Base-by-base conservation (phyloP, 2,888 invertebrate genomes). In the Endomychus coccineus region DNA sequence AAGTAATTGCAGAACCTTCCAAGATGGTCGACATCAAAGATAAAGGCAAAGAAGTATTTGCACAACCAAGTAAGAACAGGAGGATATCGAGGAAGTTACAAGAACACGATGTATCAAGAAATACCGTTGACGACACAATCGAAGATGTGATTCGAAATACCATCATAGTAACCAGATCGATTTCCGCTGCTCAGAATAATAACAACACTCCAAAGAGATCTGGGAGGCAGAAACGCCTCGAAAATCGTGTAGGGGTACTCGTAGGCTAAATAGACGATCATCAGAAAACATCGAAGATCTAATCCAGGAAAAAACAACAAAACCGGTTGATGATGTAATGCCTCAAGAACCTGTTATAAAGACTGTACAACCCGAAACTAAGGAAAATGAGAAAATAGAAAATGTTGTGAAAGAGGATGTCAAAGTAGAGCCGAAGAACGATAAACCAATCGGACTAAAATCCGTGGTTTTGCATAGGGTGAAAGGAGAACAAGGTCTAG, bases 101-200 rank as follows among this genome's bases (percentile, higher is more conserved):
- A 54, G 86, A 87, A 57, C 80, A 81, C 55, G 85, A 84, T 54
- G 78, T 77, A 30, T 77, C 76, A 45, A 73, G 84, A 40, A 84
- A 74, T 42, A 83, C 85, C 1, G 77, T 88, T 6, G 92, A 94
- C 58, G 90, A 89, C 51, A 78, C 86, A 9, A 90, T 91, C 45
- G 92, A 94, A 49, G 90, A 92, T 55, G 89, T 90, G 1, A 80
- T 89, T 2, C 79, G 86, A 47, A 83, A 84, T 40, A 68, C 75
- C 0, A 55, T 62, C 10, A n/a, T n/a, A n/a, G 61, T 70, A 48
- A 68, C 71, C 12, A 60, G 63, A 31, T 47, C 56, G 4, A 44
- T 62, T 3, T 41, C 54, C 52, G 67, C 56, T 49, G 69, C 55
- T 34, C n/a, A n/a, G n/a, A n/a, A n/a, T n/a, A 44, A 62, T 3